phyloP scores from a whole-genome alignment of 2,113 vertebrate species.

The Corythoichthys intestinalis region DNA sequence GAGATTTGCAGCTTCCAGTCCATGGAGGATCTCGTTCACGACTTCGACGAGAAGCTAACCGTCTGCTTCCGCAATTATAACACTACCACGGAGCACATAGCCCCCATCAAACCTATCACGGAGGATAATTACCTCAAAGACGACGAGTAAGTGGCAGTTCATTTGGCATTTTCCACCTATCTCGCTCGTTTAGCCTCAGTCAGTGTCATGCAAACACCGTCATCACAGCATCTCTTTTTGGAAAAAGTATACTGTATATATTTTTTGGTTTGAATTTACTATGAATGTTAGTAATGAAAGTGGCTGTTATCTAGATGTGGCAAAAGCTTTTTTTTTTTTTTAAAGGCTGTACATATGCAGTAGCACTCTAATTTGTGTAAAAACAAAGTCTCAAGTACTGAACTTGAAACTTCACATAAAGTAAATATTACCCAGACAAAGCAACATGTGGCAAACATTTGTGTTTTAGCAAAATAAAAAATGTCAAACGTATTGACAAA shows the following conservation, averaged over 20 bases:
- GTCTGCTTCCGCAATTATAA: slow-evolving; percentile 84
- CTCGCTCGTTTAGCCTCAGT: slow-evolving; percentile 28
- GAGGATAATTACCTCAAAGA: slow-evolving; percentile 84
- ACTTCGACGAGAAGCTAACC: slow-evolving; percentile 84
- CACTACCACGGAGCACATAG: slow-evolving; percentile 73
- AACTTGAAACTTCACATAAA: no score
- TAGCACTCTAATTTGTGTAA: no score
- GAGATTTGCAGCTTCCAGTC: slow-evolving; percentile 76
- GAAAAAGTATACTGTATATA: not conserved
- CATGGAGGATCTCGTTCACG: slow-evolving; percentile 80
- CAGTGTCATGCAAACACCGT: slow-evolving; percentile 31
- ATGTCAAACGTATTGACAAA: no score
- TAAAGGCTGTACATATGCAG: no score
- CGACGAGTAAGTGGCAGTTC: slow-evolving; percentile 85
- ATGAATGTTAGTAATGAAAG: no score
- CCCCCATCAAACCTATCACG: slow-evolving; percentile 81
- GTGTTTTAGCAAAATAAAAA: no score
- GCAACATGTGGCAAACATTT: no score
- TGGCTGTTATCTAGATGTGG: no score
- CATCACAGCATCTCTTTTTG: not conserved
- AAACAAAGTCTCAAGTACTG: no score
- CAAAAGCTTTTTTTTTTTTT: no score
- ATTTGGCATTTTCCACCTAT: not conserved
- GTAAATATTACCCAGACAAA: no score
- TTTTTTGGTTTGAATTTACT: not conserved